Percentiles rank a stretch among this genome's conserved stretches.
phyloP scores from a whole-genome alignment of 2,888 invertebrate genomes.

The Quadriops clusia region DNA sequence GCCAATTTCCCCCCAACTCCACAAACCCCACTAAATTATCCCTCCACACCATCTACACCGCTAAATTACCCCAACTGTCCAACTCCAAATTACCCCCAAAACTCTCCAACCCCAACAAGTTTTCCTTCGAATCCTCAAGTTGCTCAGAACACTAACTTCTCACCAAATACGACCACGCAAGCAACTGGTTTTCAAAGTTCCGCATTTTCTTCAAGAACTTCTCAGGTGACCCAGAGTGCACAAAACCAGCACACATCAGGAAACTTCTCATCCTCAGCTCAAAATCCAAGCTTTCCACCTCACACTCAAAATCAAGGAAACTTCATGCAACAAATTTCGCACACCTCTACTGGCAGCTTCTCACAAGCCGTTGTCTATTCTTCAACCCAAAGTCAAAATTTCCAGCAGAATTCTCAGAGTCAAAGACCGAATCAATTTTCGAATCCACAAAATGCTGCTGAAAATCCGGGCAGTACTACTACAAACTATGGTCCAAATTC shows the following conservation, averaged over 20 bases:
- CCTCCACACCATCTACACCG: no score
- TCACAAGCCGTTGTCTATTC: no score
- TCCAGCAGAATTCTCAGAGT: no score
- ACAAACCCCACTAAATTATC: no score
- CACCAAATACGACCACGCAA: slow-evolving; percentile 2
- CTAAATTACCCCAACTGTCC: slow-evolving; percentile 1
- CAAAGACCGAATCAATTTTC: no score
- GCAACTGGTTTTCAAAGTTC: not conserved
- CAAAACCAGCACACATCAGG: slow-evolving; percentile 5
- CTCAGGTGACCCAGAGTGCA: not conserved
- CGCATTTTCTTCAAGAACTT: not conserved
- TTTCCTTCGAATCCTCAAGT: slow-evolving; percentile 2
- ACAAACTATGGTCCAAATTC: no score
- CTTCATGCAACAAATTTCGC: no score
- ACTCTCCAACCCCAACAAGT: slow-evolving; percentile 2
- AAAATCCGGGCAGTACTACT: no score
- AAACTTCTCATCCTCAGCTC: slow-evolving; percentile 3
- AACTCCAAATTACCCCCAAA: slow-evolving; percentile 2
- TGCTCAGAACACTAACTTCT: slow-evolving; percentile 5
- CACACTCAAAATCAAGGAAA: slow-evolving; percentile 8
- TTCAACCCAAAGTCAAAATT: no score
- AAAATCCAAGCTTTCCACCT: slow-evolving; percentile 4
- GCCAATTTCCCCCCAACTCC: no score
- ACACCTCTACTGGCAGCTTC: no score
- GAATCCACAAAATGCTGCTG: no score